Evolutionary conservation across 1,140 invertebrate species (phyloP).

Genomic region (Arctopsyche grandis): DNA sequence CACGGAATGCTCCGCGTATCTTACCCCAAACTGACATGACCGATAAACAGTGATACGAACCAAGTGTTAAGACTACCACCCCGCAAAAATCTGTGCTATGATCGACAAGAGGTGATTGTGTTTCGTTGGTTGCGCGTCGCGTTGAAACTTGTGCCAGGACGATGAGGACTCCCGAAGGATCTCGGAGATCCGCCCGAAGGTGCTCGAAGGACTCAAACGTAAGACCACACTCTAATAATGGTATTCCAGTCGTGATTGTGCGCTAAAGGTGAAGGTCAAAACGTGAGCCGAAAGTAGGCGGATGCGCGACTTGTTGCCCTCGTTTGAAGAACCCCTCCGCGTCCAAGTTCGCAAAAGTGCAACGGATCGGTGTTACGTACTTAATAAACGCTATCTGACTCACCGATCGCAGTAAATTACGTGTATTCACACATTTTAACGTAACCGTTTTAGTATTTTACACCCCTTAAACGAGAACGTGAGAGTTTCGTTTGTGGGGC

Average conservation of each 20-base stretch:
- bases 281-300: conserved; percentile 12
- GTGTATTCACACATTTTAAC: neutral
- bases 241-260: neutral
- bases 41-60: neutral
- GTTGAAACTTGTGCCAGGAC: too few relatives aligned
- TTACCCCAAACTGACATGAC: neutral
- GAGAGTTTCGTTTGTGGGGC: neutral
- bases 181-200: neutral
- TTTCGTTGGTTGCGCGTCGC: neutral
- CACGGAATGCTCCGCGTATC: neutral
- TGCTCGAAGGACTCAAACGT: neutral
- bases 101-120: neutral
- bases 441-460: neutral
- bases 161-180: too few relatives aligned
- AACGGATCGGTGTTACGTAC: too few relatives aligned
- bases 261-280: conserved; percentile 19
- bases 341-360: neutral
- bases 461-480: conserved; percentile 9
- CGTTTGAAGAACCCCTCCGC: neutral
- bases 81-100: neutral
- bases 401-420: too few relatives aligned
- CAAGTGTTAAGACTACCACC: neutral
- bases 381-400: too few relatives aligned
- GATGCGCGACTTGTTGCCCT: conserved; percentile 14
- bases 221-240: neutral